phyloP scores from a whole-genome alignment of 1,140 invertebrate genomes.

The Drosophila pallidifrons region DNA sequence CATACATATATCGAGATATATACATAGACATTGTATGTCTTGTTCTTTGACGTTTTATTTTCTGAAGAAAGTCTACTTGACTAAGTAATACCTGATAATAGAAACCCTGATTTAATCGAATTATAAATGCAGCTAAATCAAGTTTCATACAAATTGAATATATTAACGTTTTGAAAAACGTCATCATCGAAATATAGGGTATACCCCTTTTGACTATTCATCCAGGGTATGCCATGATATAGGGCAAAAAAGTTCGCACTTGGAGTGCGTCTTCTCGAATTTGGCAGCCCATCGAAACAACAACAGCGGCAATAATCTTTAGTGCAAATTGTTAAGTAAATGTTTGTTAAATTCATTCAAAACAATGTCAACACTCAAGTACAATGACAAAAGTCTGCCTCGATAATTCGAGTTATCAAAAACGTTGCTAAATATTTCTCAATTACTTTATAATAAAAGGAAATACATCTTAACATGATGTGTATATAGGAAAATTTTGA shows the following conservation, averaged over 20 bases:
- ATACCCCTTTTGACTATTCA: too few species aligned
- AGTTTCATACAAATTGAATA: too few species aligned
- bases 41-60: not conserved
- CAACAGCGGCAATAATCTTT: not conserved
- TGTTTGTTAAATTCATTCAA: conserved; percentile 37
- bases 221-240: not conserved
- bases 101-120: not conserved
- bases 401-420: conserved; percentile 8
- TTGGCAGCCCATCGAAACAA: conserved; percentile 24
- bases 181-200: too few species aligned
- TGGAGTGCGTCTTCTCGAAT: conserved; percentile 26
- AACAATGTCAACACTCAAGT: conserved; percentile 6
- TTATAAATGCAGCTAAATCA: not conserved
- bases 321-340: conserved; percentile 27
- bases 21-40: not conserved
- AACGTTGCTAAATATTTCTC: not conserved
- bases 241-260: not conserved
- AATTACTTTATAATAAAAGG: not conserved
- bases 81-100: not conserved
- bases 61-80: conserved; percentile 10
- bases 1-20: conserved; percentile 11
- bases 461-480: too few species aligned
- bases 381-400: conserved; percentile 12
- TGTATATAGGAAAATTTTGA: conserved; percentile 38
- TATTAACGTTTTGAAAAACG: too few species aligned